Percentiles rank a stretch among this genome's conserved stretches.
Evolutionary conservation across 1,140 invertebrate species (phyloP).

Genomic region (Prorops nasuta): DNA sequence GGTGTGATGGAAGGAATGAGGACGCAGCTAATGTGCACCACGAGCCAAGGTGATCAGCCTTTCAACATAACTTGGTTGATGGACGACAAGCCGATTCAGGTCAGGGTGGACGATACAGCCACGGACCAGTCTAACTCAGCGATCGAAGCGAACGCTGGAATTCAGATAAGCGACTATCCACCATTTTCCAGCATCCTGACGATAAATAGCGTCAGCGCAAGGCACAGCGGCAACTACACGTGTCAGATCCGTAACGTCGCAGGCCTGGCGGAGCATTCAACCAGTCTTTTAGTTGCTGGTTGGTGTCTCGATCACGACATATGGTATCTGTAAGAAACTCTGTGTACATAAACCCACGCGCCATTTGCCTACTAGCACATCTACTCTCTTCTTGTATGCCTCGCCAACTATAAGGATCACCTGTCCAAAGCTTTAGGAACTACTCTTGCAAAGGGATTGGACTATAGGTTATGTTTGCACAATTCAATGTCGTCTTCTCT

Average conservation of each 20-base stretch:
- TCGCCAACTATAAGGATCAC: no score
- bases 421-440: no score
- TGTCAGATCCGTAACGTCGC: slow-evolving; percentile 65
- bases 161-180: slow-evolving; percentile 57
- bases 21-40: slow-evolving; percentile 65
- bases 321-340: slow-evolving; percentile 31
- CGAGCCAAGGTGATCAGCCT: slow-evolving; percentile 63
- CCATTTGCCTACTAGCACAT: no score
- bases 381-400: no score
- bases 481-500: no score
- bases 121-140: slow-evolving; percentile 15
- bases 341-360: slow-evolving; percentile 30
- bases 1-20: slow-evolving; percentile 63
- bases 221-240: slow-evolving; percentile 67
- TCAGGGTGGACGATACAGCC: slow-evolving; percentile 3
- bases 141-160: slow-evolving; percentile 36
- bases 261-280: slow-evolving; percentile 61
- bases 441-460: no score
- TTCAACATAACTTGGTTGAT: slow-evolving; percentile 64
- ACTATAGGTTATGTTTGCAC: no score
- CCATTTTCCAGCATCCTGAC: slow-evolving; percentile 61
- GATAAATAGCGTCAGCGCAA: slow-evolving; percentile 63
- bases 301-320: slow-evolving; percentile 43
- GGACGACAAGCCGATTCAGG: slow-evolving; percentile 52
- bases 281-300: slow-evolving; percentile 63